These are phyloP conservation scores for Distichodus sexfasciatus DNA, from an alignment of 2,797 vertebrate species.

Conservation along the genomic window DNA sequence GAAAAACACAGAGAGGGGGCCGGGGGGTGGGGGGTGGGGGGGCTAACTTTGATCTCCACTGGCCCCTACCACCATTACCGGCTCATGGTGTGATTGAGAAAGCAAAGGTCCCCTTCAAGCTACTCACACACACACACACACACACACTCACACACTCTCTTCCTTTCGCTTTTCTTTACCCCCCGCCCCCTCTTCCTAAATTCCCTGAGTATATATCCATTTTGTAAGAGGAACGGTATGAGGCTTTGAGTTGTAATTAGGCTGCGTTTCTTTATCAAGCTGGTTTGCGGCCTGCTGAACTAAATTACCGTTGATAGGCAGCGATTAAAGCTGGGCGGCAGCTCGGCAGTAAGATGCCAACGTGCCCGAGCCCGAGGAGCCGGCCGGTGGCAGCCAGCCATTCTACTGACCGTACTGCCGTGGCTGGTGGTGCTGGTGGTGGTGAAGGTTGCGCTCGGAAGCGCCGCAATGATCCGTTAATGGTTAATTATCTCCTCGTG, in stretches of 20 bases:
- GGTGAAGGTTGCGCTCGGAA: constrained; percentile 74
- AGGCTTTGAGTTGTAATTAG: constrained; percentile 50
- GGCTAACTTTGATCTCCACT: constrained; percentile 79
- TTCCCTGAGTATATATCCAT: constrained; percentile 40
- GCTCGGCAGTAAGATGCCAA: constrained; percentile 44
- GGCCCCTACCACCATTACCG: constrained; percentile 72
- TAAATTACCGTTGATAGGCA: constrained; percentile 55
- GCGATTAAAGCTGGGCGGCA: constrained; percentile 44
- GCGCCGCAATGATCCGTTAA: constrained; percentile 69
- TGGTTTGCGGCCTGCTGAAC: constrained; percentile 49
- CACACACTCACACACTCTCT: background rate
- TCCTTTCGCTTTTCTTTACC: too few relatives aligned
- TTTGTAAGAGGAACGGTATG: constrained; percentile 44
- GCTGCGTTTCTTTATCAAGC: constrained; percentile 55
- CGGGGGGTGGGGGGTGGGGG: constrained; percentile 48
- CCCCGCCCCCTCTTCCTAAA: constrained; percentile 17
- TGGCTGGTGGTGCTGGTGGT: constrained; percentile 66
- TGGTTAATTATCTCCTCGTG: constrained; percentile 71
- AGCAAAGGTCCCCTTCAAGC: constrained; percentile 62
- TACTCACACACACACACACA: constrained; percentile 36
- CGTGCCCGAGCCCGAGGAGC: constrained; percentile 40
- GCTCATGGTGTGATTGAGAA: constrained; percentile 71
- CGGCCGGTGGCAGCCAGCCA: constrained; percentile 61
- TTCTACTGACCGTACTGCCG: constrained; percentile 66
- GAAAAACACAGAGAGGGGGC: constrained; percentile 60